phyloP scores from a whole-genome alignment of 2,113 vertebrate species.

The Pterocles orientalis region DNA sequence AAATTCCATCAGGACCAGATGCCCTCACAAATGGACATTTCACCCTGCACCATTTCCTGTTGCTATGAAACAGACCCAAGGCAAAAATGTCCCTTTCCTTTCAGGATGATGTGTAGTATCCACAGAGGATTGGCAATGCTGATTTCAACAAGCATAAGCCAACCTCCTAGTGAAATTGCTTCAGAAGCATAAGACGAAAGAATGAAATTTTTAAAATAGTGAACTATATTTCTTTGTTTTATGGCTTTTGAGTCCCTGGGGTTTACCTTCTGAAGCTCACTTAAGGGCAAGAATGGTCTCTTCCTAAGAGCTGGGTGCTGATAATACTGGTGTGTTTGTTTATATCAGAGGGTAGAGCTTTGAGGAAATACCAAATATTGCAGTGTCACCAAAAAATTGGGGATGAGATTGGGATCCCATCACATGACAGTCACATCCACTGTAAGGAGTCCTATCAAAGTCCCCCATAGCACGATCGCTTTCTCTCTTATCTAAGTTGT shows the following conservation, averaged over 20 bases:
- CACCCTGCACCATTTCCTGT: accelerated
- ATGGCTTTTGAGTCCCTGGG: not conserved
- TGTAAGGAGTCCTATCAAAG: not conserved
- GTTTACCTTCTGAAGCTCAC: not conserved
- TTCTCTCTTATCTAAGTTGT: not conserved
- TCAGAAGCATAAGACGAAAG: not conserved
- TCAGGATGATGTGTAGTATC: not conserved
- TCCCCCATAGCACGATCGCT: not conserved
- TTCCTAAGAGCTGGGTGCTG: not conserved
- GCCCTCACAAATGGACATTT: not conserved
- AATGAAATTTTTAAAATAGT: not conserved
- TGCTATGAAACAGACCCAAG: not conserved
- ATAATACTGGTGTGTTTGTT: not conserved
- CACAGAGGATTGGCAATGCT: not conserved
- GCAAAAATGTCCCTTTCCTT: not conserved
- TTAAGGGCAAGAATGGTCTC: not conserved
- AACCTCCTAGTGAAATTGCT: not conserved
- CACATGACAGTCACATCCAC: not conserved
- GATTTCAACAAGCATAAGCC: not conserved
- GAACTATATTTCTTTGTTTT: not conserved
- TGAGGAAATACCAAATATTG: not conserved
- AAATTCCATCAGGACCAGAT: not conserved
- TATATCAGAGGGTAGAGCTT: not conserved
- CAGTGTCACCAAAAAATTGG: not conserved
- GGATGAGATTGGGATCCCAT: not conserved